Percentiles rank a stretch among this genome's conserved stretches.
Conservation (phyloP, 1,140 invertebrate species). For the Leptinotarsa defecta region DNA sequence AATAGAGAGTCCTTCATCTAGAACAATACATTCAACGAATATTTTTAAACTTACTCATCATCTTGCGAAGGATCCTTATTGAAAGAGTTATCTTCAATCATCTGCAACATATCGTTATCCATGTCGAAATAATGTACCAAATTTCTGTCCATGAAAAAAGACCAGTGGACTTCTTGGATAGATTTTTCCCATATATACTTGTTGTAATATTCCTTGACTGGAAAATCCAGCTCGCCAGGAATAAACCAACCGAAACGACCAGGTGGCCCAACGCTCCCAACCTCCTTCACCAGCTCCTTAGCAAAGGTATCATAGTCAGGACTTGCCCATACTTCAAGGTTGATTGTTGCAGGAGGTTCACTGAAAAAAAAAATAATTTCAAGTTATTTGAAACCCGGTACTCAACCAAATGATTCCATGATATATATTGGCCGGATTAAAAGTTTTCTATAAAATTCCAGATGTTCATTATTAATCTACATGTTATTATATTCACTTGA, state of each 20-base stretch:
- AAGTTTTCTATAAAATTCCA: neutral
- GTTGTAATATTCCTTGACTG: constrained; percentile 39
- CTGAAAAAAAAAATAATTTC: constrained; percentile 44
- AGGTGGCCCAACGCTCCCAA: constrained; percentile 64
- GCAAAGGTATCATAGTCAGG: constrained; percentile 62
- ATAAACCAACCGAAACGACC: constrained; percentile 79
- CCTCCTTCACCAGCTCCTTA: constrained; percentile 61
- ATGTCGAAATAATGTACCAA: constrained; percentile 58
- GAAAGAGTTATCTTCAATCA: neutral
- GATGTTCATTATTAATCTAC: too few relatives aligned
- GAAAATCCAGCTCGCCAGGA: constrained; percentile 56
- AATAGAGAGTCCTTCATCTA: too few relatives aligned
- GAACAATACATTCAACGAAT: neutral
- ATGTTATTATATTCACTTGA: too few relatives aligned
- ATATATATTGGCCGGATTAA: neutral
- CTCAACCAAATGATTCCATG: neutral
- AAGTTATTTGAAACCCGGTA: neutral
- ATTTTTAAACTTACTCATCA: neutral
- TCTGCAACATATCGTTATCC: constrained; percentile 33
- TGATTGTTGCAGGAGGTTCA: constrained; percentile 67
- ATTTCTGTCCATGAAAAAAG: constrained; percentile 57
- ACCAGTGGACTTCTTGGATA: constrained; percentile 57
- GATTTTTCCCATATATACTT: constrained; percentile 29
- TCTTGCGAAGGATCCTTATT: neutral
- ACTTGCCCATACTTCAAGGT: constrained; percentile 72